Evolutionary conservation across 2,113 vertebrate genomes (phyloP).

Genomic region (Mesoclemmys tuberculata): DNA sequence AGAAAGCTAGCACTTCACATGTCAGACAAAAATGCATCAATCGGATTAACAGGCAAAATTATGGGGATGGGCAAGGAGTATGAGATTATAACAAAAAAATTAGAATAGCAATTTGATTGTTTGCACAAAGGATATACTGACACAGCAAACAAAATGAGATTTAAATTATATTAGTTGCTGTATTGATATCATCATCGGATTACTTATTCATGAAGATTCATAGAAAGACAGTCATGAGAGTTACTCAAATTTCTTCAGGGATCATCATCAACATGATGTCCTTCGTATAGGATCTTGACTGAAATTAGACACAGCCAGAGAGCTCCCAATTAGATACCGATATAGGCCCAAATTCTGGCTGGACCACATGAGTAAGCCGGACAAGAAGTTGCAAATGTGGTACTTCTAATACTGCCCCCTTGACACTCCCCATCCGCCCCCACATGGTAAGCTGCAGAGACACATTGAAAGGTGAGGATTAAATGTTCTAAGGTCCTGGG

Average conservation of each 20-base stretch:
- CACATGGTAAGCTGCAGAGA: neutral
- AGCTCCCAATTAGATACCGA: neutral
- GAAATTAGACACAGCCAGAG: neutral
- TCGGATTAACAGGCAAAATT: neutral
- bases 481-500: neutral
- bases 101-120: neutral
- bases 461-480: neutral
- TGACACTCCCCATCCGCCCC: too few relatives aligned
- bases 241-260: neutral
- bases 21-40: neutral
- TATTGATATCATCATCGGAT: neutral
- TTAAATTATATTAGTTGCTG: neutral
- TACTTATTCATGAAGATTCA: neutral
- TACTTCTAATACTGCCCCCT: neutral
- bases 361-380: neutral
- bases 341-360: too few relatives aligned
- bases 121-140: neutral
- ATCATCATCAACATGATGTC: neutral
- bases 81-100: neutral
- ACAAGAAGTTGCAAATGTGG: neutral
- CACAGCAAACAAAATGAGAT: neutral
- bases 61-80: neutral
- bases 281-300: neutral
- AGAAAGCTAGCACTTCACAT: neutral
- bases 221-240: neutral